Evolutionary conservation across 2,797 vertebrate genomes (phyloP), one percentile per base, ranked within the genome.

Genomic region (Pampus argenteus): DNA sequence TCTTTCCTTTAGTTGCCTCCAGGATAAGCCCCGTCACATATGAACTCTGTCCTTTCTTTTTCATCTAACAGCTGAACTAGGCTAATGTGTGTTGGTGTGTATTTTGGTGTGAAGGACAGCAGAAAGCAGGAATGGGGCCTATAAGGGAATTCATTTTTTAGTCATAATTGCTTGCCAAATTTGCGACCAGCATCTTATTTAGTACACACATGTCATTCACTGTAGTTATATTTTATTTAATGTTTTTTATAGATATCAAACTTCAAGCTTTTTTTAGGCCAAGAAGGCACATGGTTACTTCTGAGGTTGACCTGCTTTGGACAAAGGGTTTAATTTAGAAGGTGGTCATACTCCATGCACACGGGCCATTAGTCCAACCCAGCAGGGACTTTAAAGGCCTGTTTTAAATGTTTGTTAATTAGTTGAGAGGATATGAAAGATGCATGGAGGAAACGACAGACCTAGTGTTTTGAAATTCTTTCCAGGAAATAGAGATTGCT

Each of bases 271-370:
- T 52, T 45, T 74, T 63, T 48, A 60, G 56, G 49, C 52, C 51
- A 38, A 29, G 34, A 51, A 52, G 38, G 22, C 60, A 64, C 57
- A 60, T 59, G 23, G 44, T 48, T 63, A 69, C 66, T 54, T 65
- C 69, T 67, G 71, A 75, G 75, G 50, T 31, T 65, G 67, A 78
- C 66, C 67, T 74, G 78, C 71, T 86, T 80, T 82, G 66, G 79
- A 78, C 60, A 83, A 81, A 81, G 65, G 48, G 66, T 85, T 79
- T 79, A 50, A 87, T 80, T 76, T 74, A 61, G 69, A 78, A 78
- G 44, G 49, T 66, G 80, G 58, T 80, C 76, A 81, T 74, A 76
- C 79, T 79, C 82, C 50, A 74, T 78, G 78, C 70, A 74, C 66
- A 48, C 1, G 5, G 38, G n/a, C 70, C 73, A 82, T 79, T 82